Base-by-base conservation (phyloP, 1,140 invertebrate species). In the Drosophila cardini region DNA sequence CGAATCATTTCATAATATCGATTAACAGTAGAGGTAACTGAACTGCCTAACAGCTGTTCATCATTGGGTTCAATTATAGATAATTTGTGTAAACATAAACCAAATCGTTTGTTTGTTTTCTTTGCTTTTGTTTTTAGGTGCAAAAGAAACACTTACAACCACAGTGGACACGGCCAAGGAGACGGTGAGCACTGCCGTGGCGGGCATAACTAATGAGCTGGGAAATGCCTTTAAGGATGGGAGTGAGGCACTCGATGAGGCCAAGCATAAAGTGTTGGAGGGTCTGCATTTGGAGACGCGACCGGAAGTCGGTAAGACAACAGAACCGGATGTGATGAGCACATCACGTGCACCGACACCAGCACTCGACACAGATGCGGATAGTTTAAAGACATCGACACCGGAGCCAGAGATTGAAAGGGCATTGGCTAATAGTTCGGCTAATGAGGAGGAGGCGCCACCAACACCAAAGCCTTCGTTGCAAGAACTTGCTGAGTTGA, bases 331-430 rank as follows among this genome's bases (percentile, higher is more conserved):
- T 13, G 70, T 53, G 43, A 7, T 68, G n/a, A 89, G 74, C 38
- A 62, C 36, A 13, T 86, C 83, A 6, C 65, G 80, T 2, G 73
- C 76, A 2, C 65, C 90, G 0, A 90, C 82, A 7, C 77, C 79
- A 1, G 56, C 80, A 6, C 43, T 86, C 0, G 60, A 84, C 26
- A 52, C 50, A 4, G 82, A 76, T 48, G 75, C 69, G 10, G 91
- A 92, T 15, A 92, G 91, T 56, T 57, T 92, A 45, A 92, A 91
- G 72, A 92, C 91, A 7, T 83, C 76, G 0, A 84, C 91, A 5
- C 89, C 91, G 2, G 91, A 92, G 62, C 91, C 91, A 26, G 91
- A 92, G 72, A 92, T 92, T 15, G 91, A 91, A 46, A 65, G 80
- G 1, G 89, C 91, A 1, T 42, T 92, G 67, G 90, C 76, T 16